Evolutionary conservation across 1,140 invertebrate genomes (phyloP).

Genomic region (Trichoplusia ni): DNA sequence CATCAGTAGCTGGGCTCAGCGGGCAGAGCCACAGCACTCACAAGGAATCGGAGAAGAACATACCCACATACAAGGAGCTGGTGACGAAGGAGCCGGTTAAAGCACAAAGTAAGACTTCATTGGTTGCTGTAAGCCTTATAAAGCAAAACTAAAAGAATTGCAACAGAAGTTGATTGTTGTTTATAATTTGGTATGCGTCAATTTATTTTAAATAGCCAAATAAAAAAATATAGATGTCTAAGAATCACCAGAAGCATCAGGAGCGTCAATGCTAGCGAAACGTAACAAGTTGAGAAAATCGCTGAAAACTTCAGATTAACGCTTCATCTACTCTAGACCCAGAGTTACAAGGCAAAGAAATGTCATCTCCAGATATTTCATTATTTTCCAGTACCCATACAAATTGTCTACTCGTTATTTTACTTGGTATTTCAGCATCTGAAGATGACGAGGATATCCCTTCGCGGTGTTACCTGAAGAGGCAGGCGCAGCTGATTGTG

Average conservation of each 20-base stretch:
- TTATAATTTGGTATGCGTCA: no score
- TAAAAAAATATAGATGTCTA: no score
- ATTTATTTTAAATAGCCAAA: no score
- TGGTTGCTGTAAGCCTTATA: no score
- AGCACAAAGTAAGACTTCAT: conserved; percentile 52
- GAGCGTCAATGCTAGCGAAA: no score
- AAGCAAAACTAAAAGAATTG: no score
- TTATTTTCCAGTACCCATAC: neutral
- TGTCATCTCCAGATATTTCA: neutral
- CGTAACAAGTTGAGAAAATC: no score
- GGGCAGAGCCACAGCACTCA: conserved; percentile 58
- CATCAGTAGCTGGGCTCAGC: conserved; percentile 60
- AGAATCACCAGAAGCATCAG: no score
- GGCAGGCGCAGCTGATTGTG: conserved; percentile 91
- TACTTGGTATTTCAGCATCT: conserved; percentile 82
- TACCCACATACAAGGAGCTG: conserved; percentile 67
- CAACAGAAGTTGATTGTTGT: no score
- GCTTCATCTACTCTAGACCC: no score
- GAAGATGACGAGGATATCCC: conserved; percentile 93
- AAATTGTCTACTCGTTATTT: neutral
- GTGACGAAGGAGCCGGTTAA: conserved; percentile 59
- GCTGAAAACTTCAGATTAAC: no score
- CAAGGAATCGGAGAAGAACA: conserved; percentile 55
- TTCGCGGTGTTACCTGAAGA: conserved; percentile 88
- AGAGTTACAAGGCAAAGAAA: no score